Conservation (phyloP, 2,113 vertebrate species). For the Rhinichthys klamathensis region DNA sequence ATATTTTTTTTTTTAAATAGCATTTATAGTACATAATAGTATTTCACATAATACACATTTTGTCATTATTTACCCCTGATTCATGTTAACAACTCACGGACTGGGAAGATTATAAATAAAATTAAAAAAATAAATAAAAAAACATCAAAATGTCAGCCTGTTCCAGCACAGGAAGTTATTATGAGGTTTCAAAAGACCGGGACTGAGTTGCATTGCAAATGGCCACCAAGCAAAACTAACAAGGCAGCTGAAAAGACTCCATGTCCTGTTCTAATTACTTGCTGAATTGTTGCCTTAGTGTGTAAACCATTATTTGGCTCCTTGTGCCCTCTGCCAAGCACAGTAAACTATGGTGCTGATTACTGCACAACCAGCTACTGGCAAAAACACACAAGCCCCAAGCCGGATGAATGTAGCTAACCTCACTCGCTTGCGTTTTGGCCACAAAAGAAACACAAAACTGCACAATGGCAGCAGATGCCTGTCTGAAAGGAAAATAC, state of each 20-base stretch:
- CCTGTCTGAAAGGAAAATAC: constrained; percentile 32
- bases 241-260: constrained; percentile 37
- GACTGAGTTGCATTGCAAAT: constrained; percentile 1
- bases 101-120: neutral
- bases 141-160: neutral
- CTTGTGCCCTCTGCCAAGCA: constrained; percentile 42
- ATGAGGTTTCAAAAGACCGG: constrained; percentile 17
- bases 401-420: constrained; percentile 42
- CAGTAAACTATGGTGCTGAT: constrained; percentile 37
- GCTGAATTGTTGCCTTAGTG: constrained; percentile 37
- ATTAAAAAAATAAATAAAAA: neutral
- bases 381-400: constrained; percentile 9
- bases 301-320: constrained; percentile 46
- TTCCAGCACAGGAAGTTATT: neutral
- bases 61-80: neutral
- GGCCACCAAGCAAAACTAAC: neutral
- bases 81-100: neutral
- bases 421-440: constrained; percentile 27
- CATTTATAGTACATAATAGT: too few relatives aligned
- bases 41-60: neutral
- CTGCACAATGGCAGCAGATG: constrained; percentile 32
- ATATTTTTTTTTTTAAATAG: too few relatives aligned
- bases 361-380: constrained; percentile 25
- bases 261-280: constrained; percentile 52
- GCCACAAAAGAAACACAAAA: constrained; percentile 42